A percentile compares a stretch with the other conserved stretches of the same genome.
Conservation (phyloP, 2,797 vertebrate genomes). For the Gephyroberyx darwinii region DNA sequence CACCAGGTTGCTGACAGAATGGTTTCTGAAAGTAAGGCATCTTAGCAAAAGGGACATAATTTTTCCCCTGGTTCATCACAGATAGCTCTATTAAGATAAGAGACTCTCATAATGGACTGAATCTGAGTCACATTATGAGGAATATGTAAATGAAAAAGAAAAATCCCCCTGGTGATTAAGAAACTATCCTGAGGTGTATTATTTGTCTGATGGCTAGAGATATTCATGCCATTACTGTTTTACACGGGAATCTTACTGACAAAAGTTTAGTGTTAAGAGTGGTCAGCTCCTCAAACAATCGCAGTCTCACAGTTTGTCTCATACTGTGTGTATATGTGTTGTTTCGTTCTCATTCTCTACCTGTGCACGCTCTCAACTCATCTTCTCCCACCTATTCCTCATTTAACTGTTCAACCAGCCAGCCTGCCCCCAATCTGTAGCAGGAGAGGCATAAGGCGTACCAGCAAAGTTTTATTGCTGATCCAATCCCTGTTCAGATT, state of each 20-base stretch:
- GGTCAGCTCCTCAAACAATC: slow-evolving; percentile 33
- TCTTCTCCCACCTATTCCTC: slow-evolving; percentile 67
- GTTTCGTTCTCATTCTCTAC: slow-evolving; percentile 46
- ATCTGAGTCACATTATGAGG: slow-evolving; percentile 68
- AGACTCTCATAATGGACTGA: slow-evolving; percentile 60
- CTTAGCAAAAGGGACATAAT: slow-evolving; percentile 69
- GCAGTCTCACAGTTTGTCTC: slow-evolving; percentile 7
- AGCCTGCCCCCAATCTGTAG: slow-evolving; percentile 74
- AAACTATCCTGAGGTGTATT: slow-evolving; percentile 56
- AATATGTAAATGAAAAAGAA: slow-evolving; percentile 66
- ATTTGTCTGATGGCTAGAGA: slow-evolving; percentile 65
- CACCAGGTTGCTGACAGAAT: slow-evolving; percentile 80
- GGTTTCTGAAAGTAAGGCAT: slow-evolving; percentile 74
- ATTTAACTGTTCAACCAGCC: slow-evolving; percentile 67
- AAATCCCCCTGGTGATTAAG: slow-evolving; percentile 54
- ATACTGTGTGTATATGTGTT: slow-evolving; percentile 8
- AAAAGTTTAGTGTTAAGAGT: slow-evolving; percentile 30
- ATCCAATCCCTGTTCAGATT: slow-evolving; percentile 79
- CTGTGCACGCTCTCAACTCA: slow-evolving; percentile 61
- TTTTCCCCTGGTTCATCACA: slow-evolving; percentile 74
- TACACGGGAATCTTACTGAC: slow-evolving; percentile 36
- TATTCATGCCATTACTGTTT: slow-evolving; percentile 50
- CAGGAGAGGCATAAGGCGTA: slow-evolving; percentile 56
- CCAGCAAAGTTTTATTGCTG: slow-evolving; percentile 82
- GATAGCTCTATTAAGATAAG: slow-evolving; percentile 79